A percentile compares a stretch with the other conserved stretches of the same genome.
phyloP scores from a whole-genome alignment of 2,113 vertebrate species.

The Vanacampus margaritifer region DNA sequence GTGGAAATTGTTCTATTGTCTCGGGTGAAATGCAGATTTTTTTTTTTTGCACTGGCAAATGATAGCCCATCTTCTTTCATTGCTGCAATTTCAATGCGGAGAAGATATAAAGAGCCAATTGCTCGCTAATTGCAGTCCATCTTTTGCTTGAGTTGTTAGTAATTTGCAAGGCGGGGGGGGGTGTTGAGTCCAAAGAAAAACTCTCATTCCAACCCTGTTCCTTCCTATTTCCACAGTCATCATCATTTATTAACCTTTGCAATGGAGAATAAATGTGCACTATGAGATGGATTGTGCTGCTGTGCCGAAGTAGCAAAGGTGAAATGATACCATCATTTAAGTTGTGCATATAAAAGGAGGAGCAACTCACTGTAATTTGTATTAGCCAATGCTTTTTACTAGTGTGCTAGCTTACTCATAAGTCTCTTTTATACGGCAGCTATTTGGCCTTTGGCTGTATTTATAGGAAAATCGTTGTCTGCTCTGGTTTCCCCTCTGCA shows the following conservation, averaged over 20 bases:
- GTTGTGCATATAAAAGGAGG: background rate
- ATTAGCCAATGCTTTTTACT: background rate
- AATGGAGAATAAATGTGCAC: background rate
- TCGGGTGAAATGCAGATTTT: background rate
- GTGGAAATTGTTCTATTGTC: background rate
- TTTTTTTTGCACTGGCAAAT: background rate
- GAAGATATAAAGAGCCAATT: background rate
- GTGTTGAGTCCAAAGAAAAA: background rate
- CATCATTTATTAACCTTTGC: background rate
- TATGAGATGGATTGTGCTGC: background rate
- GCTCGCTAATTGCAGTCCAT: background rate
- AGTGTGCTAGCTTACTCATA: background rate
- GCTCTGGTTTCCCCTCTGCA: background rate
- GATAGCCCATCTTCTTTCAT: background rate
- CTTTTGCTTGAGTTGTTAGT: background rate
- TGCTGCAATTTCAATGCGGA: background rate
- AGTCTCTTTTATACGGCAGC: background rate
- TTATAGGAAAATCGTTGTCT: background rate
- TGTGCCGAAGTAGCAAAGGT: background rate
- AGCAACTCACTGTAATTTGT: background rate
- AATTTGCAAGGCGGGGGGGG: background rate
- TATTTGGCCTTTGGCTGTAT: background rate
- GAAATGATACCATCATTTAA: background rate
- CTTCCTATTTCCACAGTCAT: background rate
- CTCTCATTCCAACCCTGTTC: background rate